phyloP scores from a whole-genome alignment of 1,140 invertebrate genomes.

The Mycetomoellerius zeteki region DNA sequence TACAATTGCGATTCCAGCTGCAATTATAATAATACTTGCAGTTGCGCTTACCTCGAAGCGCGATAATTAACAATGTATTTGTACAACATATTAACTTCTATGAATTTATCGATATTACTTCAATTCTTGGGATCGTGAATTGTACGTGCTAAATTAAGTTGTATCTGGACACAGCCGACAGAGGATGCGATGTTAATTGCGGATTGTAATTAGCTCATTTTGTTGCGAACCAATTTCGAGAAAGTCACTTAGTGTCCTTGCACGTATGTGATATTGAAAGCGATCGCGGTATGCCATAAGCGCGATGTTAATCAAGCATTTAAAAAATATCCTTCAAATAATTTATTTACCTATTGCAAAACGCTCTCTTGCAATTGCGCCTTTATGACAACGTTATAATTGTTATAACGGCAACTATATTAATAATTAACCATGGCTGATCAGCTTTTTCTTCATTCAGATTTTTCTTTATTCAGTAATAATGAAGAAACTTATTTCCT shows the following conservation, averaged over 20 bases:
- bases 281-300: conserved; percentile 1
- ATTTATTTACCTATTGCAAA: not conserved
- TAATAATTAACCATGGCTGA: not conserved
- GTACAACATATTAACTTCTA: conserved; percentile 23
- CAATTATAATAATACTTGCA: conserved; percentile 27
- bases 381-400: not conserved
- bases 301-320: not conserved
- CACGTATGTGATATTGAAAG: not conserved
- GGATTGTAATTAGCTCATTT: conserved; percentile 31
- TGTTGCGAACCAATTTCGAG: not conserved
- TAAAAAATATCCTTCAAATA: not conserved
- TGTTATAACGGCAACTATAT: not conserved
- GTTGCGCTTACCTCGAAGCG: not conserved
- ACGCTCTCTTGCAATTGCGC: not conserved
- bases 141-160: conserved; percentile 27
- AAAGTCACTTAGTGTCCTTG: conserved; percentile 11
- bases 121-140: conserved; percentile 15
- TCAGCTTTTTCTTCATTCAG: not conserved
- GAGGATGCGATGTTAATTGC: conserved; percentile 36
- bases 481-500: conserved; percentile 18
- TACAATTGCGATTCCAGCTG: conserved; percentile 20
- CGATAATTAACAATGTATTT: not conserved
- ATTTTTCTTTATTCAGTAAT: not conserved
- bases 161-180: conserved; percentile 1
- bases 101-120: conserved; percentile 45